Base-by-base conservation (phyloP, 1,140 invertebrate genomes). In the Anagrus nilaparvatae region DNA sequence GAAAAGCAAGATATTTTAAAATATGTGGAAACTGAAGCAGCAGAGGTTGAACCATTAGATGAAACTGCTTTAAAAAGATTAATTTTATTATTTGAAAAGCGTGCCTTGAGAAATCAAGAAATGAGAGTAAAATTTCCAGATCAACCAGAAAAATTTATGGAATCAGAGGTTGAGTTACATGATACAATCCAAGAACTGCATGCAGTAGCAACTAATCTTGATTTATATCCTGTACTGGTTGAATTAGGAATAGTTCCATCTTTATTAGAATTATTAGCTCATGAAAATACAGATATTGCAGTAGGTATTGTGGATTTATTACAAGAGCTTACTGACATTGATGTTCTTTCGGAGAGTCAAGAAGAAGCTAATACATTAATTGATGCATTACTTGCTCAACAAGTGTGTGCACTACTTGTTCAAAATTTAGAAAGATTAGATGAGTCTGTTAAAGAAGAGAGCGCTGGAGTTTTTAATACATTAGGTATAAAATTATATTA, bases 91-190 rank as follows among this genome's bases (percentile, higher is more conserved):
- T 95, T 99, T 72, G 96, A 99, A 59, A 97, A 98, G 58, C 79
- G 86, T 59, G 82, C 86, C 29, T 69, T 95, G 0, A 92, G 84
- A 65, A 99, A 99, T 64, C 86, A 96, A 61, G 95, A 99, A 71
- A 91, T 97, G 82, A 76, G 97, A 52, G 97, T 99, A 1, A 99
- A 99, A 67, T 98, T 93, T 70, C 87, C 93, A 3, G 95, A 98
- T 65, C 80, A 87, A 52, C 91, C 97, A 28, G 89, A 97, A 45
- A 87, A 84, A 65, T 99, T 99, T 68, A 97, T 99, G 93, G 95
- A 99, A 52, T 97, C 94, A 36, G 97, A 99, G 73, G 70, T 99
- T 9, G 93, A 97, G 67, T 67, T 97, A 30, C 88, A 96, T 68
- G 87, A 90, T 54, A 79, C 83, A 2, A 75, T 97, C 45, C 82